Evolutionary conservation across 1,140 invertebrate genomes (phyloP).

Genomic region (Triops cancriformis): DNA sequence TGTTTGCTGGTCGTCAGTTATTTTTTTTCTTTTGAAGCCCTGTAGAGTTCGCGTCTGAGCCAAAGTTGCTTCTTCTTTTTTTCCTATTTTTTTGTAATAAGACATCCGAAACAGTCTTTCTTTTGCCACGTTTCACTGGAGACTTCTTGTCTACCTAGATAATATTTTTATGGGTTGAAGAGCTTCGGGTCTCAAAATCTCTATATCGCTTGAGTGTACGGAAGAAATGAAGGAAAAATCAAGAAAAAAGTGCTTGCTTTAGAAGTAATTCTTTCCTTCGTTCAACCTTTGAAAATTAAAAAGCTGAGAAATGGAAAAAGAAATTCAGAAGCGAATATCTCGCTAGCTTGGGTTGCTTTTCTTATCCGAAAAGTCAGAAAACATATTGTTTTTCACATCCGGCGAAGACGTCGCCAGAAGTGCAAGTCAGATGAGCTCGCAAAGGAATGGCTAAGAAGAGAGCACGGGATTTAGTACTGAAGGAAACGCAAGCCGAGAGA

Average conservation of each 20-base stretch:
- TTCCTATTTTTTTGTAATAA: background rate
- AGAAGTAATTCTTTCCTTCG: background rate
- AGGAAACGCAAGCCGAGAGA: background rate
- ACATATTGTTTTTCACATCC: background rate
- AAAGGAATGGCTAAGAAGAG: background rate
- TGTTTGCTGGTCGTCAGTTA: background rate
- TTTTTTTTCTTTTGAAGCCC: background rate
- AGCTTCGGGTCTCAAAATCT: background rate
- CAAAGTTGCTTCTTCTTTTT: background rate
- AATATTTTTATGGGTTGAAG: slow-evolving; percentile 6
- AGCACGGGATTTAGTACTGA: background rate
- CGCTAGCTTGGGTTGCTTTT: too few species aligned
- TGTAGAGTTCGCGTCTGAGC: background rate
- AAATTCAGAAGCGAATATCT: too few species aligned
- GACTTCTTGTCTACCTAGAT: slow-evolving; percentile 3
- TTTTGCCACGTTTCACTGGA: slow-evolving; percentile 7
- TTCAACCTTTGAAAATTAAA: background rate
- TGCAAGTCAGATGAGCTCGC: background rate
- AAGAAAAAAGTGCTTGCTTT: background rate
- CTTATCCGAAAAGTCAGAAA: background rate
- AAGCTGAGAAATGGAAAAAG: background rate
- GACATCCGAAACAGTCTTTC: background rate
- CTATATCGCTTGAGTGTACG: background rate
- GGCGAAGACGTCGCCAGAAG: background rate
- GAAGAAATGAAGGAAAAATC: too few species aligned